phyloP scores from a whole-genome alignment of 2,797 vertebrate genomes.

The Pteropus rufus region DNA sequence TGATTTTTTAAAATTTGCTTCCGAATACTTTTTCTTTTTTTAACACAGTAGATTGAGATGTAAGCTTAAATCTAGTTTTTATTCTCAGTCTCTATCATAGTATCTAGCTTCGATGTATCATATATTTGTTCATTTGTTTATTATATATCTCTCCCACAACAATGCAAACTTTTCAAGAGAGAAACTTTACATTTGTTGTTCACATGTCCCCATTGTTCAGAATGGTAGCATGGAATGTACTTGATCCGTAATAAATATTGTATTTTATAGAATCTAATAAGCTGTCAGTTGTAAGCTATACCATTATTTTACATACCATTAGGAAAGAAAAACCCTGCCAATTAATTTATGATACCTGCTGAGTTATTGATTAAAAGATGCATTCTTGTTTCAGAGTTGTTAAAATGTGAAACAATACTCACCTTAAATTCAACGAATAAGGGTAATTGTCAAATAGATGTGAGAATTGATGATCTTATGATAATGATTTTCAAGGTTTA shows the following conservation, averaged over 20 bases:
- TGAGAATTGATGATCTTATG: neutral
- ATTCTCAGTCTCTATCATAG: neutral
- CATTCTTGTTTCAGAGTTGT: neutral
- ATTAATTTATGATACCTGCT: neutral
- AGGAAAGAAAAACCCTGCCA: neutral
- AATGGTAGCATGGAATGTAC: neutral
- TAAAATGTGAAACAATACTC: neutral
- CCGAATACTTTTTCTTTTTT: slow-evolving; percentile 1
- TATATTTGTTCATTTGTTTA: neutral
- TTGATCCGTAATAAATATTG: neutral
- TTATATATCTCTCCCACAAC: neutral
- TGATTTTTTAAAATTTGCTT: neutral
- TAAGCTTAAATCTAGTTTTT: neutral
- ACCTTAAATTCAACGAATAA: neutral
- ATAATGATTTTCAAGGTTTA: neutral
- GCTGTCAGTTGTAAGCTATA: neutral
- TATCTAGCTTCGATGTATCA: neutral
- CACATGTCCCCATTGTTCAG: neutral
- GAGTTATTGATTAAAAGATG: slow-evolving; percentile 9
- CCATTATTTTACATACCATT: neutral
- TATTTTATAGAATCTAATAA: neutral
- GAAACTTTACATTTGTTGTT: neutral
- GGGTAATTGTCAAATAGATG: neutral
- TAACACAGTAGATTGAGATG: neutral
- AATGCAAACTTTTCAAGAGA: neutral